These are phyloP conservation scores for Liopterus haemorrhoidalis DNA, from an alignment of 2,888 invertebrate genomes.

Conservation along the genomic window DNA sequence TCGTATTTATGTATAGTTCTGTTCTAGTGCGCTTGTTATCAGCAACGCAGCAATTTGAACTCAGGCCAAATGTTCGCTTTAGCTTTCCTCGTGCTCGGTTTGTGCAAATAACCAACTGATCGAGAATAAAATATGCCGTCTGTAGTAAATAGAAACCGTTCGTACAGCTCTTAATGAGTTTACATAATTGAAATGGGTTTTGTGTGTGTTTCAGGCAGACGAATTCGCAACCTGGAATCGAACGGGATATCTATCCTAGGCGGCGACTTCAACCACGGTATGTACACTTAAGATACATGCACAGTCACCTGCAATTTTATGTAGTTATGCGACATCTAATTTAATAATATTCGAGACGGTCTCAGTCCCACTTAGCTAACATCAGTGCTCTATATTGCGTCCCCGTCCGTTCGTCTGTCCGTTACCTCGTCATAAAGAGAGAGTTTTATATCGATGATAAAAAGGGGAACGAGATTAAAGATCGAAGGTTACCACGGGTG, in stretches of 20 bases:
- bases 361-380: too few relatives aligned
- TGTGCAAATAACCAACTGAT: neutral
- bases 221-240: constrained; percentile 44
- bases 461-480: constrained; percentile 45
- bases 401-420: too few relatives aligned
- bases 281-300: constrained; percentile 27
- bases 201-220: constrained; percentile 42
- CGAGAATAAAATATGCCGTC: neutral
- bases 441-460: constrained; percentile 44
- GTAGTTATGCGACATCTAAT: too few relatives aligned
- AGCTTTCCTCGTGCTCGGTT: neutral
- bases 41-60: constrained; percentile 36
- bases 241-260: constrained; percentile 45
- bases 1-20: constrained; percentile 30
- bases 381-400: too few relatives aligned
- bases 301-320: neutral
- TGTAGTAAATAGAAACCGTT: neutral
- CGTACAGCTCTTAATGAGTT: neutral
- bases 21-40: constrained; percentile 31
- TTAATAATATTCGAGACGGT: too few relatives aligned
- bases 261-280: constrained; percentile 47
- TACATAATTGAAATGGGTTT: constrained; percentile 9
- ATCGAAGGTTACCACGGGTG: constrained; percentile 41
- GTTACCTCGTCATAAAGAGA: too few relatives aligned
- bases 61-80: constrained; percentile 35